Evolutionary conservation across 1,140 invertebrate species (phyloP), one percentile per base, ranked within the genome.

Genomic region (Galleria mellonella): DNA sequence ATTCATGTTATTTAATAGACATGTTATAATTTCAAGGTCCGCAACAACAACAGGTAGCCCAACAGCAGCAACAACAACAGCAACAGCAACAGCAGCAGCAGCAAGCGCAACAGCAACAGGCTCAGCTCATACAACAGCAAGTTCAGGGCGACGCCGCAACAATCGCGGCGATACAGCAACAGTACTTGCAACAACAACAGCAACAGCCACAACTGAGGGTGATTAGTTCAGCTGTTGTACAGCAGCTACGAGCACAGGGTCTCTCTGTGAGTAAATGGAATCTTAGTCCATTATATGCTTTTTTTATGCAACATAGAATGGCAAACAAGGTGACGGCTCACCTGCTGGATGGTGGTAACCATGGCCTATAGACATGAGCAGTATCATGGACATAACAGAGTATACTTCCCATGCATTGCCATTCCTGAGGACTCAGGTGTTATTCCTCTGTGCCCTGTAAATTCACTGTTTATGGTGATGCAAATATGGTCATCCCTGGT

Each of bases 121-220:
- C 72, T 1, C 64, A 68, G 13, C 63, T 59, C 17, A 43, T 37
- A 2, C 62, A 64, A 17, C 51, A 55, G 28, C 58, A 62, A 52
- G 55, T 39, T 0, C 58, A 59, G 33, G 31, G 73, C 15, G 75
- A 79, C 32, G 70, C 76, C 0, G 81, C 74, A 12, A 78, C 78
- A 4, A 50, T 82, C 13, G 74, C 81, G 1, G 77, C 79, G 1
- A 66, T 82, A 49, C 79, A 87, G 38, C 85, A 87, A 47, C 86
- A 88, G 31, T 83, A 87, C 43, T 68, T 86, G 40, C 87, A 87
- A 45, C 86, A 85, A 12, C 87, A 88, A 51, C 87, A 88, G 45
- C 88, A 89, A 42, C 88, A 89, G 54, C 87, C 88, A 15, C 74
- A 83, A 47, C 71, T 86, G 8, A 72, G 85, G 42, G 84, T 88